Conservation (phyloP, 2,888 invertebrate species). For the Neoascia interrupta region DNA sequence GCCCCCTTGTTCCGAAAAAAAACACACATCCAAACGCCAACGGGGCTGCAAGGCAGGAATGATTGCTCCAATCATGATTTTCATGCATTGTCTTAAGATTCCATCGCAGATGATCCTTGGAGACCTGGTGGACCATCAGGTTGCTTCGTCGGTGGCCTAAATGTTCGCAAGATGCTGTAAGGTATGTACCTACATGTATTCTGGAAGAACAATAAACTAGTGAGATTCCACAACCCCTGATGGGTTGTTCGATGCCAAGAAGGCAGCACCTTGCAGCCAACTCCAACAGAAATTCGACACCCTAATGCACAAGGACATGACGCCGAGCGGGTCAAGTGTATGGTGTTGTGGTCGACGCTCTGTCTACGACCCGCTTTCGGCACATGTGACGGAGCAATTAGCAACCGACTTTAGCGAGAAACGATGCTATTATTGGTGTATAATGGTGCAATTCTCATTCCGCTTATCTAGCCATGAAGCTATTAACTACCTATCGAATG, state of each 20-base stretch:
- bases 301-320: conserved; percentile 33
- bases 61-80: conserved; percentile 67
- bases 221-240: conserved; percentile 48
- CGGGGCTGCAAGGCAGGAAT: conserved; percentile 42
- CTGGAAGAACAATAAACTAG: conserved; percentile 59
- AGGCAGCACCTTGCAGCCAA: background rate
- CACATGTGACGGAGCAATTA: conserved; percentile 52
- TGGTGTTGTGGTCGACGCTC: conserved; percentile 13
- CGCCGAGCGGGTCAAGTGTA: conserved; percentile 8
- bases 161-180: no score
- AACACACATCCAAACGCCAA: conserved; percentile 24
- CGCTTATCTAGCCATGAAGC: conserved; percentile 49
- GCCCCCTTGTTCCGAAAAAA: no score
- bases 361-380: conserved; percentile 1
- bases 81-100: conserved; percentile 66
- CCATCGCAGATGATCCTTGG: conserved; percentile 61
- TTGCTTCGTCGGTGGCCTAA: conserved; percentile 65
- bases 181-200: no score
- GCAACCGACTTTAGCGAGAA: conserved; percentile 46
- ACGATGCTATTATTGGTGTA: conserved; percentile 53
- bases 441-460: conserved; percentile 59
- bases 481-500: conserved; percentile 44
- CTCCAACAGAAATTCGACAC: conserved; percentile 35
- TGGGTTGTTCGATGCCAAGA: conserved; percentile 12
- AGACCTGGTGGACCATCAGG: conserved; percentile 33